Conservation (phyloP, 2,797 vertebrate species). For the Pseudomugil tenellus region DNA sequence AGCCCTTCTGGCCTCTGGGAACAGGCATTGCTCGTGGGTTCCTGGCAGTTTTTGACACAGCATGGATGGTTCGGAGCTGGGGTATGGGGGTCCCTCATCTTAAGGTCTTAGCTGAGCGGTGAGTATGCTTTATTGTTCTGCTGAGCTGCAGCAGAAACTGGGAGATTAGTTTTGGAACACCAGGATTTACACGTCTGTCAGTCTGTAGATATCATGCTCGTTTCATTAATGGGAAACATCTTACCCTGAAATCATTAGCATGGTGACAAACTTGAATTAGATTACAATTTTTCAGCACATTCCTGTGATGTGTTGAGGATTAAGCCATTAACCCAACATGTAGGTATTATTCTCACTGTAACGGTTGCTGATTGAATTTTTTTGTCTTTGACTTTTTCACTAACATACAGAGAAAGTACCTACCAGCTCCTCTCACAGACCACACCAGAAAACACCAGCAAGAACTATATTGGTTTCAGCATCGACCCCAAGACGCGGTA, state of each 20-base stretch:
- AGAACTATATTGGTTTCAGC: conserved; percentile 87
- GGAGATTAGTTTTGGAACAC: too few species aligned
- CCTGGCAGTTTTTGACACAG: conserved; percentile 89
- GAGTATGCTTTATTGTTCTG: conserved; percentile 28
- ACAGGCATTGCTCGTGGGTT: conserved; percentile 94
- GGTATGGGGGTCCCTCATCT: conserved; percentile 81
- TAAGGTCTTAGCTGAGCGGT: conserved; percentile 91
- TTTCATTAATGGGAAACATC: conserved; percentile 4
- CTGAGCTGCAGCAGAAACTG: not conserved
- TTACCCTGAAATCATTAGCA: conserved; percentile 19
- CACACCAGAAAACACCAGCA: conserved; percentile 92
- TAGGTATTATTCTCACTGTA: not conserved
- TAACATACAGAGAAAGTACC: conserved; percentile 86
- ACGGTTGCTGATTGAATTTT: not conserved
- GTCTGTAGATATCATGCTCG: not conserved
- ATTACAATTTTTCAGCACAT: conserved; percentile 3
- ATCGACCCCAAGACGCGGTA: conserved; percentile 91
- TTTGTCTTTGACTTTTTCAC: not conserved
- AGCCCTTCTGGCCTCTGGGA: conserved; percentile 98
- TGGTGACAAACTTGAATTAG: conserved; percentile 5
- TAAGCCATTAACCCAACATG: not conserved
- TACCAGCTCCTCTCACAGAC: conserved; percentile 95
- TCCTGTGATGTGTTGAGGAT: not conserved
- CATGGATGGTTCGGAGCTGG: conserved; percentile 95
- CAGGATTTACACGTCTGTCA: too few species aligned